Base-by-base conservation (phyloP, 2,113 vertebrate genomes). In the Ifrita kowaldi region DNA sequence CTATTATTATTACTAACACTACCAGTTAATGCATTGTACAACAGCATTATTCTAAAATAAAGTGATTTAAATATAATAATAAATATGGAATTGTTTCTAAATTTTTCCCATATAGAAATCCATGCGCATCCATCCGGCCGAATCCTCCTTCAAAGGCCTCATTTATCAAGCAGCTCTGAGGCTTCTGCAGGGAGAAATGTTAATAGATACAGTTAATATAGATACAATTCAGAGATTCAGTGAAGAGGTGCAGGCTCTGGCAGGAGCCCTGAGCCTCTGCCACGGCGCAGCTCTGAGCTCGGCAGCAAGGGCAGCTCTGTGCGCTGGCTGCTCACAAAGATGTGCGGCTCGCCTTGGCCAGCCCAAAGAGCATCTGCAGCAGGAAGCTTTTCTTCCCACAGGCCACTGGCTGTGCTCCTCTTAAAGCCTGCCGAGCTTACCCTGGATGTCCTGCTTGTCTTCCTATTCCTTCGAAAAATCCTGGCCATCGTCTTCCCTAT, bases 221-320 rank as follows among this genome's bases (percentile, higher is more conserved):
- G 20, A 11, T 12, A 3, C 4, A 28, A 7, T 16, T 2, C 30
- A 5, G 42, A 24, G 42, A 24, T 1, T 0, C 5, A 37, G n/a
- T 0, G 27, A 10, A 10, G 5, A 37, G 33, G 10, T 5, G 26
- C 55, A 37, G 33, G 71, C 32, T 13, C 6, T 35, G 53, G 13
- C 52, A 44, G 52, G 39, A 44, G 70, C 41, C 28, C 39, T 8
- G 33, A 46, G 71, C 5, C 39, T n/a, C 17, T 44, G 23, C 24
- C 53, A 13, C 7, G 1, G n/a, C 3, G 3, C 16, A 47, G 73
- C 6, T 10, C 33, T 24, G 33, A 35, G 42, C 55, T 59, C 3
- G 26, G 73, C 55, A 47, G 42, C 26, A 7, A 60, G n/a, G 4
- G 16, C 11, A 32, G 56, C 44, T 76, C 73, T 60, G n/a, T 14